phyloP scores from a whole-genome alignment of 1,140 invertebrate species.

The Anoplolepis gracilipes region DNA sequence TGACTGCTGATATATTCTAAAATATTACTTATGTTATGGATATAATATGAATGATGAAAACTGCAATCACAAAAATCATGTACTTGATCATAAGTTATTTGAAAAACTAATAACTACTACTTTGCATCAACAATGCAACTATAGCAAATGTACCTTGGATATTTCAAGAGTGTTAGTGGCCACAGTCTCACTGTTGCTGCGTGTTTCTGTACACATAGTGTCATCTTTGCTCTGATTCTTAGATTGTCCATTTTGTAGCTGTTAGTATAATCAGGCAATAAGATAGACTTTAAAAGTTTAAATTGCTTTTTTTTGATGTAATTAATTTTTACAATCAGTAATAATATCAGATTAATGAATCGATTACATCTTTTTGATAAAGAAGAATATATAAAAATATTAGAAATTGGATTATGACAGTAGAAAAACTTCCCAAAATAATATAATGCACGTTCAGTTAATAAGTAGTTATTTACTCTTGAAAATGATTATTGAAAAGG shows the following conservation, averaged over 20 bases:
- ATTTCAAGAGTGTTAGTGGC: conserved; percentile 76
- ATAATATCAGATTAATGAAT: conserved; percentile 38
- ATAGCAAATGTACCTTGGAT: conserved; percentile 74
- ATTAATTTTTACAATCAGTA: conserved; percentile 34
- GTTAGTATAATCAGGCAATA: conserved; percentile 66
- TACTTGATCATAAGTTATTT: conserved; percentile 38
- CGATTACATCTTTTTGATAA: conserved; percentile 31
- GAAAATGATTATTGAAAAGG: conserved; percentile 37
- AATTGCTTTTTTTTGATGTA: conserved; percentile 50
- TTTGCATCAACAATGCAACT: conserved; percentile 39
- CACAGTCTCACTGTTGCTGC: conserved; percentile 75
- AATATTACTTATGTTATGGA: conserved; percentile 14
- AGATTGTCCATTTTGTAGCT: conserved; percentile 78
- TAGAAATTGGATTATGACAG: conserved; percentile 31
- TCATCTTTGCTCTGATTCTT: conserved; percentile 76
- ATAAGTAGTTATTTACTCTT: conserved; percentile 20
- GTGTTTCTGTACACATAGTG: conserved; percentile 71
- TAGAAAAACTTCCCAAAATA: conserved; percentile 21
- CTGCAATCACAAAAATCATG: background rate
- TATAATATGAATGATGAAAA: conserved; percentile 40
- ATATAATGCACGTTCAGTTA: conserved; percentile 18
- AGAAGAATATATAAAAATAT: conserved; percentile 22
- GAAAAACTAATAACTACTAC: conserved; percentile 40
- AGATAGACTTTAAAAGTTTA: conserved; percentile 37
- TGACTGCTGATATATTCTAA: background rate